A percentile compares a stretch with the other conserved stretches of the same genome.
phyloP scores from a whole-genome alignment of 1,140 invertebrate genomes.

The Temnothorax curvispinosus region DNA sequence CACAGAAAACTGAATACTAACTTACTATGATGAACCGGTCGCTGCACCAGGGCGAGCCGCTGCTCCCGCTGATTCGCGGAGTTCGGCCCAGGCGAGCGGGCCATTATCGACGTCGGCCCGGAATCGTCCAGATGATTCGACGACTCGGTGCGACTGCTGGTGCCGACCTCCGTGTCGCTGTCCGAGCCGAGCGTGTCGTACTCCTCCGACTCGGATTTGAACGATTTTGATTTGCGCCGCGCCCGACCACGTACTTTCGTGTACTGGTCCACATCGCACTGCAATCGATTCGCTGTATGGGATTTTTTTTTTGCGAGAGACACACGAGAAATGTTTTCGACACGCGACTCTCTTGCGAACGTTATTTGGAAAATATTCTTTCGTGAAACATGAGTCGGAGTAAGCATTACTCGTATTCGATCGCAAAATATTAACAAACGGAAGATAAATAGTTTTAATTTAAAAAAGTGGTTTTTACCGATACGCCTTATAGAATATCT shows the following conservation, averaged over 20 bases:
- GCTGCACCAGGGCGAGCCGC: constrained; percentile 83
- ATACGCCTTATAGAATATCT: background rate
- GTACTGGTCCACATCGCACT: constrained; percentile 84
- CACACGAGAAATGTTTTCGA: background rate
- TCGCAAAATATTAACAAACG: background rate
- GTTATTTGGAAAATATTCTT: background rate
- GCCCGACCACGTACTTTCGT: constrained; percentile 83
- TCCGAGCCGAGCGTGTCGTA: constrained; percentile 88
- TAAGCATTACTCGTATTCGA: background rate
- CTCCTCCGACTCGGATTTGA: constrained; percentile 88
- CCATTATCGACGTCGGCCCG: constrained; percentile 81
- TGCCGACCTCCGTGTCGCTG: constrained; percentile 86
- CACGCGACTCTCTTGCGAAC: background rate
- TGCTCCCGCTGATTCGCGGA: constrained; percentile 81
- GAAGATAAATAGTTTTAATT: background rate
- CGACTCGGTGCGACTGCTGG: constrained; percentile 85
- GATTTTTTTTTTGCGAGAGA: background rate
- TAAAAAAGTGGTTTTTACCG: background rate
- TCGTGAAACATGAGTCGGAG: background rate
- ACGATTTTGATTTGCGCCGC: constrained; percentile 84
- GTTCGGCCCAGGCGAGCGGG: constrained; percentile 81
- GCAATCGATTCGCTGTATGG: constrained; percentile 60
- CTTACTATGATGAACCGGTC: constrained; percentile 88
- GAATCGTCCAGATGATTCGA: constrained; percentile 86
- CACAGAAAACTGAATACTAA: constrained; percentile 86